Base-by-base conservation (phyloP, 2,888 invertebrate species). In the Anticlea derivata region DNA sequence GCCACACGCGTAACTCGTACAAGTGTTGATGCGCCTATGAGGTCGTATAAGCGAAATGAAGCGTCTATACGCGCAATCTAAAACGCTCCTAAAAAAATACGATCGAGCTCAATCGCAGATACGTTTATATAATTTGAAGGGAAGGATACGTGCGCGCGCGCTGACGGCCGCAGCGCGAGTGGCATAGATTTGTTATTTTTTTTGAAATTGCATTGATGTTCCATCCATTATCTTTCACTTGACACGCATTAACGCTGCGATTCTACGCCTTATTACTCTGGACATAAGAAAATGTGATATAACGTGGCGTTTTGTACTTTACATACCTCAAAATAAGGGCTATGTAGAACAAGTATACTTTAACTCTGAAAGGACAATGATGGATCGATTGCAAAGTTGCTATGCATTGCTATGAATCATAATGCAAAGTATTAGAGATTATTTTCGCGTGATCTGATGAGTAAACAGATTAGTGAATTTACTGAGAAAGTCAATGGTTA, bases 191-290 rank as follows among this genome's bases (percentile, higher is more conserved):
- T 66, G 23, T 31, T 63, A 66, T 65, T 53, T 57, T 41, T 38
- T 54, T 35, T 51, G 51, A 53, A 56, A 61, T 58, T 47, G 40
- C 61, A 56, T 63, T 48, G 60, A 60, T 58, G 65, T 55, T 66
- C 66, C 73, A 69, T 63, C 64, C 70, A 67, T 77, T 80, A 81
- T 83, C 73, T 68, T 56, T 51, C 71, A 64, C 65, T 69, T 65
- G 68, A 68, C 76, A 74, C 67, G 65, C 68, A 66, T 17, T 74
- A 67, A 70, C 10, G 8, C 57, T 35, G 38, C 52, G 43, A 62
- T 55, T 60, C 23, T 57, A 33, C 50, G 58, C 61, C 56, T 54
- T 62, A 65, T 33, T 5, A 0, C 17, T 0, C 20, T 40, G 22
- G 1, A 24, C 31, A 63, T 67, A 37, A 37, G 24, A 12, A 26